Evolutionary conservation across 2,888 invertebrate species (phyloP), one percentile per base, ranked within the genome.

Genomic region (Ischnura elegans): DNA sequence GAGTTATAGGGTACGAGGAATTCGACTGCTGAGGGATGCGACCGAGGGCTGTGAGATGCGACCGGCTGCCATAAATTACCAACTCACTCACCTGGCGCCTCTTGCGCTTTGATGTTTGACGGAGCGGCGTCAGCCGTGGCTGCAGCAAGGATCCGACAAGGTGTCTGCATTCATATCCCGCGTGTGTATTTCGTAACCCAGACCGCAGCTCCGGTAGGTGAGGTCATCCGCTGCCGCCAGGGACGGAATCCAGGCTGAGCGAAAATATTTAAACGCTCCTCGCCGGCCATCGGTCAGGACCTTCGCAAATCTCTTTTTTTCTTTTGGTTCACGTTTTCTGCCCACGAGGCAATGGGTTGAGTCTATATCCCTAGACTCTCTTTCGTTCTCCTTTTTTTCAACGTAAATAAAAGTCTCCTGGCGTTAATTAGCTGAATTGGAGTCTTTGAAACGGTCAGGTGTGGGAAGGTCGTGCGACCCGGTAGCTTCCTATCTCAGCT

Each of bases 181-280:
- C 29, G 87, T 19, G 29, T 47, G 55, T 76, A 36, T 76, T 29
- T 36, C 36, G 10, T 10, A 13, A 25, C 36, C 66, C 61, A 43
- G 90, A 43, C 87, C 21, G 36, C 90, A 16, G 90, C 25, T n/a
- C n/a, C 25, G 90, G 61, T 8, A 19, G 25, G 87, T 42, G 61
- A 61, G 61, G 61, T 61, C 61, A 61, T n/a, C 61, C 6, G 61
- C 61, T 61, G 51, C 19, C 61, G 5, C n/a, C 21, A n/a, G 21
- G 42, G 55, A 51, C 55, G 43, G 87, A 51, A 29, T 87, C 36
- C 87, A 87, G 51, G 43, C 10, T 21, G 61, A 47, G 47, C 36
- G 61, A 90, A 90, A 66, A 90, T 90, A 90, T 90, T 90, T 61
- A 61, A 90, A 90, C n/a, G 66, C 61, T 36, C 43, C 90, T 90